These are phyloP conservation scores for Colinus virginianus DNA, from an alignment of 2,113 vertebrate genomes.

Conservation along the genomic window DNA sequence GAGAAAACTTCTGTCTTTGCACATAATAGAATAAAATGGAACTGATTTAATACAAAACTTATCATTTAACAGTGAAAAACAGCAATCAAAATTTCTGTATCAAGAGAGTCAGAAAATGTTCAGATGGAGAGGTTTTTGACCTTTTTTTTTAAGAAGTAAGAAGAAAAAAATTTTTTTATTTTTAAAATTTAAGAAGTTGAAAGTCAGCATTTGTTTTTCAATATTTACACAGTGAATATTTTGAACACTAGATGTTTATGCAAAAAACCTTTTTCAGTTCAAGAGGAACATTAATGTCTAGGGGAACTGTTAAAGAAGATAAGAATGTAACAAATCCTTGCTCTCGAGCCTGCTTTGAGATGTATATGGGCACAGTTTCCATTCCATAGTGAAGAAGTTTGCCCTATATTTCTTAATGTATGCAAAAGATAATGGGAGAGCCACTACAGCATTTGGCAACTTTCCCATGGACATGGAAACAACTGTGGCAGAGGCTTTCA, in stretches of 20 bases:
- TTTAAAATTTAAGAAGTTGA: neutral
- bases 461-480: slow-evolving; percentile 33
- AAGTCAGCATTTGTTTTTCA: neutral
- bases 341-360: slow-evolving; percentile 33
- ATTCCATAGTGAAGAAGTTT: neutral
- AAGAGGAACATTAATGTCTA: slow-evolving; percentile 30
- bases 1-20: slow-evolving; percentile 31
- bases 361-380: slow-evolving; percentile 1
- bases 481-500: slow-evolving; percentile 21
- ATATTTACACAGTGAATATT: neutral
- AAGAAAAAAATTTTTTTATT: neutral
- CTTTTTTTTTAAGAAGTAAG: neutral
- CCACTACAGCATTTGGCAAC: slow-evolving; percentile 41
- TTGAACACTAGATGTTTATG: slow-evolving; percentile 19
- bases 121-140: neutral
- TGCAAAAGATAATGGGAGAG: slow-evolving; percentile 33
- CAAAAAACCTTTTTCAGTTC: slow-evolving; percentile 4
- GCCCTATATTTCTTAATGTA: slow-evolving; percentile 38
- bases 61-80: slow-evolving; percentile 1
- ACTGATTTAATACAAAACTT: slow-evolving; percentile 9
- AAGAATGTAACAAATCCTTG: slow-evolving; percentile 43
- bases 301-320: slow-evolving; percentile 53
- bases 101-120: neutral
- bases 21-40: slow-evolving; percentile 22
- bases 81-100: neutral